Percentiles rank a stretch among this genome's conserved stretches.
Conservation (phyloP, 2,113 vertebrate species). For the Stegastes partitus region DNA sequence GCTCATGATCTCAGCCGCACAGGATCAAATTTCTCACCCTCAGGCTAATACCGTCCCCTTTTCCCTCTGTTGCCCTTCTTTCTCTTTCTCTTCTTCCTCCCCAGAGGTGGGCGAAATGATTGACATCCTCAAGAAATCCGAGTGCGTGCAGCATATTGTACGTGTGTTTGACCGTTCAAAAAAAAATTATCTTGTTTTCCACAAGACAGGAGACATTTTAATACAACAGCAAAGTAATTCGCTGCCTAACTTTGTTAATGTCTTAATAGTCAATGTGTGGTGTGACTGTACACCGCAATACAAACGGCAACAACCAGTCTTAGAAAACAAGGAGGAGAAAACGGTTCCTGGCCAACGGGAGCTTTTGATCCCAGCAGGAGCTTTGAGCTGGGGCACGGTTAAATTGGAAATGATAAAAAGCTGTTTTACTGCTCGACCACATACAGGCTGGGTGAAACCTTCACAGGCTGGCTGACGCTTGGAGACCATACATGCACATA, state of each 20-base stretch:
- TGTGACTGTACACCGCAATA: conserved; percentile 43
- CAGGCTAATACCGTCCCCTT: conserved; percentile 41
- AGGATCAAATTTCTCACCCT: conserved; percentile 75
- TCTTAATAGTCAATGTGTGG: conserved; percentile 14
- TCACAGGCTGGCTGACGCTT: conserved; percentile 51
- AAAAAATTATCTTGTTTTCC: conserved; percentile 19
- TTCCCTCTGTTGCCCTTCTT: conserved; percentile 11
- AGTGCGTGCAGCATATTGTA: conserved; percentile 14
- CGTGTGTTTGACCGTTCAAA: conserved; percentile 23
- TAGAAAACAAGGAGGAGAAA: conserved; percentile 45
- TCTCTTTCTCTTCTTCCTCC: conserved; percentile 37
- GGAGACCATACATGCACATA: conserved; percentile 46
- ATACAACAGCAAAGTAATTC: conserved; percentile 5
- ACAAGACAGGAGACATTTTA: conserved; percentile 28
- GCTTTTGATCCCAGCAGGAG: conserved; percentile 79
- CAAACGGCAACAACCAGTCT: conserved; percentile 52
- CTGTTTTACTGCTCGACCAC: conserved; percentile 74
- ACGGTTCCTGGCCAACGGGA: conserved; percentile 31
- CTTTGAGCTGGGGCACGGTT: conserved; percentile 68
- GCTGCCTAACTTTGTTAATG: not conserved
- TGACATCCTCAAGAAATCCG: conserved; percentile 62
- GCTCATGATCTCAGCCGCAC: conserved; percentile 63
- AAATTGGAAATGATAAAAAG: conserved; percentile 83
- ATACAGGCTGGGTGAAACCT: conserved; percentile 68
- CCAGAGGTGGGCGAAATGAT: conserved; percentile 62